A percentile compares a stretch with the other conserved stretches of the same genome.
Conservation (phyloP, 1,140 invertebrate genomes). For the Thrips palmi region DNA sequence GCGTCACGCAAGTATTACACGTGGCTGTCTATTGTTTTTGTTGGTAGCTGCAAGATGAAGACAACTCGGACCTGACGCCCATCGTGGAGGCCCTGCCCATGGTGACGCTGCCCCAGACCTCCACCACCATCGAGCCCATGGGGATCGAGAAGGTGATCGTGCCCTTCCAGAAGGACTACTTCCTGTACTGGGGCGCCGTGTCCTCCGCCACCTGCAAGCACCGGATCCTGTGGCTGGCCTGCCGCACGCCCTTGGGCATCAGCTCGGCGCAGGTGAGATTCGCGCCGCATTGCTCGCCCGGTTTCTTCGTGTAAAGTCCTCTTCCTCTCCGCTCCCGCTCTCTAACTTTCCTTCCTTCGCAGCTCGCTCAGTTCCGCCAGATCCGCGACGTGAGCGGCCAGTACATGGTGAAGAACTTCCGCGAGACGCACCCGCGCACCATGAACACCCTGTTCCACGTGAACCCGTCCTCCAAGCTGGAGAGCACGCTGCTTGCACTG, state of each 20-base stretch:
- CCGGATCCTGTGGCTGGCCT: conserved; percentile 21
- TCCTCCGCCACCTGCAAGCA: conserved; percentile 18
- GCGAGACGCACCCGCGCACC: too few relatives aligned
- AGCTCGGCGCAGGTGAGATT: conserved; percentile 20
- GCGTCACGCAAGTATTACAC: background rate
- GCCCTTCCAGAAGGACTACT: conserved; percentile 37
- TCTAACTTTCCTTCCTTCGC: too few relatives aligned
- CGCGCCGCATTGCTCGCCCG: too few relatives aligned
- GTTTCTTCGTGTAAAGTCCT: too few relatives aligned
- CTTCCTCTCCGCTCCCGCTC: too few relatives aligned
- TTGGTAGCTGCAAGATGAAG: conserved; percentile 28
- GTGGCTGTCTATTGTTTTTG: background rate
- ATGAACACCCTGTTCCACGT: too few relatives aligned
- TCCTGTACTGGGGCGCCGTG: conserved; percentile 44
- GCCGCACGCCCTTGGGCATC: conserved; percentile 19
- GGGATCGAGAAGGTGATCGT: conserved; percentile 29
- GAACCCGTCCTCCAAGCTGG: too few relatives aligned
- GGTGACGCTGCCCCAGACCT: conserved; percentile 28
- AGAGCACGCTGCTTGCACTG: too few relatives aligned
- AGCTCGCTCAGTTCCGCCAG: too few relatives aligned
- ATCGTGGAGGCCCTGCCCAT: conserved; percentile 27
- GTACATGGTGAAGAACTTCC: too few relatives aligned
- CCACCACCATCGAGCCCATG: conserved; percentile 26
- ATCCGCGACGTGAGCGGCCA: too few relatives aligned
- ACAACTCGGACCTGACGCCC: conserved; percentile 27